These are phyloP conservation scores for Stenolophus ochropezus DNA, from an alignment of 2,888 invertebrate species.

Conservation along the genomic window DNA sequence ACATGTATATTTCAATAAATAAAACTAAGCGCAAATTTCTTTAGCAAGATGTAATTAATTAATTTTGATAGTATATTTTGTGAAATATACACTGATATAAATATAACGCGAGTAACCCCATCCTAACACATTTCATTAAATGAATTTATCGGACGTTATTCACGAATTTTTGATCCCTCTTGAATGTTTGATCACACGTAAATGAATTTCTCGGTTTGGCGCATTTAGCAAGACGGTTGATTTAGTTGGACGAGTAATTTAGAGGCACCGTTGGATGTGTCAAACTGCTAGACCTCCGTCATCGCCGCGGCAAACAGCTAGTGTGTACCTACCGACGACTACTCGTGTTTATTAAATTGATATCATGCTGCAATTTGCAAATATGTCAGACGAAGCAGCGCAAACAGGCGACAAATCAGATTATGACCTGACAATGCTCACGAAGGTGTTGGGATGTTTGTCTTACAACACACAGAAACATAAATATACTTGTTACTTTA, in stretches of 20 bases:
- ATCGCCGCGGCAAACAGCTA: neutral
- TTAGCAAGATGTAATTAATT: no score
- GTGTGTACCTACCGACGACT: neutral
- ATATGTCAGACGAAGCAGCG: slow-evolving; percentile 43
- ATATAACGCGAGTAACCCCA: no score
- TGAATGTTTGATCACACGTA: no score
- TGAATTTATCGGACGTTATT: no score
- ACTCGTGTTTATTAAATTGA: slow-evolving; percentile 54
- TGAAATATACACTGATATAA: no score
- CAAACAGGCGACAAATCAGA: neutral
- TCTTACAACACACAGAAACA: neutral
- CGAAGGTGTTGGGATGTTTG: neutral
- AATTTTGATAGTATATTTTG: no score
- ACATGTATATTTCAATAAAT: no score
- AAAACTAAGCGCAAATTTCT: no score
- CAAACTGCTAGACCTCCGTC: slow-evolving; percentile 51
- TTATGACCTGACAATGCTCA: neutral
- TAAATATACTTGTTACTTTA: no score
- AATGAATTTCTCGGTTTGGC: no score
- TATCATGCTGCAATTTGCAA: slow-evolving; percentile 51
- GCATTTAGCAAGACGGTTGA: slow-evolving; percentile 32
- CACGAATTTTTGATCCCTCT: no score
- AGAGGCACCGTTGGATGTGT: slow-evolving; percentile 49
- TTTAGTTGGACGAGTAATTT: slow-evolving; percentile 41
- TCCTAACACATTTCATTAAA: no score